Conservation (phyloP, 2,797 vertebrate species). For the Pterois miles region DNA sequence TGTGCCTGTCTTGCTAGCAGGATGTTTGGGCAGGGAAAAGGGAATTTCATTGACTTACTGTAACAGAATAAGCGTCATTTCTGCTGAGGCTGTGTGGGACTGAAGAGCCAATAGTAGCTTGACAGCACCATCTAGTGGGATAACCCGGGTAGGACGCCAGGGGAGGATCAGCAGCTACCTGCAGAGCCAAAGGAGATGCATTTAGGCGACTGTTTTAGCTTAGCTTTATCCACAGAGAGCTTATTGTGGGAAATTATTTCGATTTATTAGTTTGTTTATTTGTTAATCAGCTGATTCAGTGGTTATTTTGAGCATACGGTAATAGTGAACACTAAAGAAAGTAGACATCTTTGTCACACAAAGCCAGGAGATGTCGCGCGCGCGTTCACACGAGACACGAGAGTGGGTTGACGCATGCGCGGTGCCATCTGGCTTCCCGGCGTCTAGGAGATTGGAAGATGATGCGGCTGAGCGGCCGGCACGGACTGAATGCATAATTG, state of each 20-base stretch:
- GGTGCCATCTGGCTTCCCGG: conserved; percentile 44
- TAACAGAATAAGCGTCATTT: neutral
- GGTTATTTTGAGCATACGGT: neutral
- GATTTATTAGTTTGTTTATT: neutral
- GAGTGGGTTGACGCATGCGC: conserved; percentile 73
- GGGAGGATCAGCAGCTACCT: neutral
- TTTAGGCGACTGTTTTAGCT: neutral
- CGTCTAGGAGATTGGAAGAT: conserved; percentile 64
- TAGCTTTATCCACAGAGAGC: neutral
- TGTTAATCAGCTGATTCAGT: neutral
- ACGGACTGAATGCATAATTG: conserved; percentile 65
- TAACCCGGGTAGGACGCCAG: rapidly evolving
- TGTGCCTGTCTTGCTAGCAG: neutral
- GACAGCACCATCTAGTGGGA: conserved; percentile 61
- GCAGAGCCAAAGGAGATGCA: neutral
- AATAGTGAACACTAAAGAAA: neutral
- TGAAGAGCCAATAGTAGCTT: neutral
- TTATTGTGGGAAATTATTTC: neutral
- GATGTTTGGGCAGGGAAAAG: no score
- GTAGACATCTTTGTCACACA: neutral
- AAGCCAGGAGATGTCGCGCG: neutral
- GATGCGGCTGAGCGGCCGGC: conserved; percentile 69
- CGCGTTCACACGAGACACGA: neutral
- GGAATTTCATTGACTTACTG: neutral
- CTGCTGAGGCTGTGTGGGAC: neutral